These are phyloP conservation scores for Alcis repandata DNA, from an alignment of 2,888 invertebrate genomes.

Conservation along the genomic window DNA sequence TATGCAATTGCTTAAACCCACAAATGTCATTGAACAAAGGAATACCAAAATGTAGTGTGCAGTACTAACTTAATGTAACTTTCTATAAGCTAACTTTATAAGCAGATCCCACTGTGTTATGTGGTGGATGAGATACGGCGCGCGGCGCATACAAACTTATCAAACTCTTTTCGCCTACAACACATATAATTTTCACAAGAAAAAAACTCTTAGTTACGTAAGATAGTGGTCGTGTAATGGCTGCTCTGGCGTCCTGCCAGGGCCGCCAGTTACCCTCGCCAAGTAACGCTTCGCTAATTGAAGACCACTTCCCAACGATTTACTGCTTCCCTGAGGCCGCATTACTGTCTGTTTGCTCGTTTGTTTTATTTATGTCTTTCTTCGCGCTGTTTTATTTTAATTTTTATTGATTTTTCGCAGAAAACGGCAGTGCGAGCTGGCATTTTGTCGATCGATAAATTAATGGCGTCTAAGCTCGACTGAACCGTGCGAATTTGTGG, in stretches of 20 bases:
- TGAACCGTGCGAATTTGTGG: no score
- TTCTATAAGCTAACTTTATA: no score
- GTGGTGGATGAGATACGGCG: no score
- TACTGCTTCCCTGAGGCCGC: conserved; percentile 18
- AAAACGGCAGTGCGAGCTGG: no score
- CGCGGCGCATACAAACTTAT: neutral
- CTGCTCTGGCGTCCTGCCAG: conserved; percentile 21
- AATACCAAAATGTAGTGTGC: no score
- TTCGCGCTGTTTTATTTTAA: conserved; percentile 5
- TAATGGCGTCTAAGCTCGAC: no score
- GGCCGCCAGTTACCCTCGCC: conserved; percentile 18
- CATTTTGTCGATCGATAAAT: no score
- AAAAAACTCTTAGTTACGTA: neutral
- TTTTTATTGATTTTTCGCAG: no score
- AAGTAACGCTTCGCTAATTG: conserved; percentile 22
- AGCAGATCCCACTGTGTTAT: no score
- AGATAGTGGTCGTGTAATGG: conserved; percentile 6
- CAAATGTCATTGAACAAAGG: no score
- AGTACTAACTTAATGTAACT: no score
- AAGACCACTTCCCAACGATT: conserved; percentile 22
- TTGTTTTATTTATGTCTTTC: conserved; percentile 10
- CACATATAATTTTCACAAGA: neutral
- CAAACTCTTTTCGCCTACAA: neutral
- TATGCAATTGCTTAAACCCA: no score
- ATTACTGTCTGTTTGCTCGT: conserved; percentile 23